phyloP scores from a whole-genome alignment of 2,797 vertebrate genomes.

The Hippocampus kuda region DNA sequence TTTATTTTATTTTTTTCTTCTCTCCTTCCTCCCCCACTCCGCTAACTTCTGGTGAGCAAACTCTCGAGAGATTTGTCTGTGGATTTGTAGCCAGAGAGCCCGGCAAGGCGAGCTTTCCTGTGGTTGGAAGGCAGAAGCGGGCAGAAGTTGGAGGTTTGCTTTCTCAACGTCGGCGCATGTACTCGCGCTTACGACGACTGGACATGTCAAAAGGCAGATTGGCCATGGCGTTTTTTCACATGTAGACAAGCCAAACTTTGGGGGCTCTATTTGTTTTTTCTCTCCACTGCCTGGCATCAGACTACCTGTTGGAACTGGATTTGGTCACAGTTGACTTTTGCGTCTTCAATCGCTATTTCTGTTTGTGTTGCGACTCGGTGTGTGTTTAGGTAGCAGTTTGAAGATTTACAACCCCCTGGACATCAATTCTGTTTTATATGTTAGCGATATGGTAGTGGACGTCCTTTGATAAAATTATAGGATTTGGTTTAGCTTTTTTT shows the following conservation, averaged over 20 bases:
- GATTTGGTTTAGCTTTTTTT: no score
- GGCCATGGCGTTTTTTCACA: constrained; percentile 38
- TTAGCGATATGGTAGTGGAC: no score
- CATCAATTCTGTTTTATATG: no score
- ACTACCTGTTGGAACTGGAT: constrained; percentile 17
- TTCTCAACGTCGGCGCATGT: constrained; percentile 30
- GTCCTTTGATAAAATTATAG: no score
- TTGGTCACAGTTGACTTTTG: neutral
- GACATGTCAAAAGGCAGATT: constrained; percentile 43
- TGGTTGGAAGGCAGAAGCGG: constrained; percentile 9
- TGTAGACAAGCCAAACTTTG: constrained; percentile 34
- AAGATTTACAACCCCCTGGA: no score
- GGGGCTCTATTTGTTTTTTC: neutral
- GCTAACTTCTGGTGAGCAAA: constrained; percentile 2
- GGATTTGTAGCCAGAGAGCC: constrained; percentile 26
- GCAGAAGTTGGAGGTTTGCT: constrained; percentile 10
- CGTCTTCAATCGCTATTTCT: no score
- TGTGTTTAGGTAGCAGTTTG: no score
- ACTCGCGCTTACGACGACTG: constrained; percentile 40
- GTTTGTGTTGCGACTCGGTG: no score
- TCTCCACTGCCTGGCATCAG: constrained; percentile 7
- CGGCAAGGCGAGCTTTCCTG: constrained; percentile 28
- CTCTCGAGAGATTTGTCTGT: constrained; percentile 3
- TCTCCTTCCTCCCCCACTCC: neutral
- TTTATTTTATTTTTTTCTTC: constrained; percentile 14